These are phyloP conservation scores for Troides helena DNA, from an alignment of 2,888 invertebrate genomes.

Conservation along the genomic window DNA sequence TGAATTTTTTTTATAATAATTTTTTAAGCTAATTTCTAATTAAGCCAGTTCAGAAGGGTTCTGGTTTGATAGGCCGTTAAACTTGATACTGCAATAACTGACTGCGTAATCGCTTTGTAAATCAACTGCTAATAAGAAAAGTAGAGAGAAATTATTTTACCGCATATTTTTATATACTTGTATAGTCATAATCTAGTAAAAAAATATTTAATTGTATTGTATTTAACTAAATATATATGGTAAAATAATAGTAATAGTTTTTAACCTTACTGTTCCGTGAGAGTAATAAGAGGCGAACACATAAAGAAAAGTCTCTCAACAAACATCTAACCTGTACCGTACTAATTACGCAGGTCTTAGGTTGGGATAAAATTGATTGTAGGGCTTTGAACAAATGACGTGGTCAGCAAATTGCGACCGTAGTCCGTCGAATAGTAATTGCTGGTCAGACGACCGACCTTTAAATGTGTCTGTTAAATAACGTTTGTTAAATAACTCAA, in stretches of 20 bases:
- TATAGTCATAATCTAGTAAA: too few relatives aligned
- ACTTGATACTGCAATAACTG: conserved; percentile 62
- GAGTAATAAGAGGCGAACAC: too few relatives aligned
- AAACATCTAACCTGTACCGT: conserved; percentile 10
- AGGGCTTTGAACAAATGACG: conserved; percentile 25
- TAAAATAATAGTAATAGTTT: too few relatives aligned
- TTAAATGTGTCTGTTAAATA: conserved; percentile 17
- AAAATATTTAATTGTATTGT: too few relatives aligned
- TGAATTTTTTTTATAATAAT: too few relatives aligned
- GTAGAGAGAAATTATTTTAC: too few relatives aligned
- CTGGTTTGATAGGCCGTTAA: conserved; percentile 74
- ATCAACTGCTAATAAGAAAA: too few relatives aligned
- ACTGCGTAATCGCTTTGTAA: conserved; percentile 51
- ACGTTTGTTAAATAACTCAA: conserved; percentile 9
- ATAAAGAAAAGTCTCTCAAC: background rate
- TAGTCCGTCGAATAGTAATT: conserved; percentile 29
- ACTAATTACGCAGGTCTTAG: conserved; percentile 24
- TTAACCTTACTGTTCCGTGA: background rate
- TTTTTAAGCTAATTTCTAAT: conserved; percentile 46
- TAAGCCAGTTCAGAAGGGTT: conserved; percentile 62
- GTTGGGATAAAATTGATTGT: conserved; percentile 27
- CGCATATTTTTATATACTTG: too few relatives aligned
- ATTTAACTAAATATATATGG: too few relatives aligned
- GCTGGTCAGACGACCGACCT: conserved; percentile 30
- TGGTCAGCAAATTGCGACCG: conserved; percentile 28